A percentile compares a stretch with the other conserved stretches of the same genome.
Evolutionary conservation across 2,797 vertebrate species (phyloP).

Genomic region (Corythornis leucogaster): DNA sequence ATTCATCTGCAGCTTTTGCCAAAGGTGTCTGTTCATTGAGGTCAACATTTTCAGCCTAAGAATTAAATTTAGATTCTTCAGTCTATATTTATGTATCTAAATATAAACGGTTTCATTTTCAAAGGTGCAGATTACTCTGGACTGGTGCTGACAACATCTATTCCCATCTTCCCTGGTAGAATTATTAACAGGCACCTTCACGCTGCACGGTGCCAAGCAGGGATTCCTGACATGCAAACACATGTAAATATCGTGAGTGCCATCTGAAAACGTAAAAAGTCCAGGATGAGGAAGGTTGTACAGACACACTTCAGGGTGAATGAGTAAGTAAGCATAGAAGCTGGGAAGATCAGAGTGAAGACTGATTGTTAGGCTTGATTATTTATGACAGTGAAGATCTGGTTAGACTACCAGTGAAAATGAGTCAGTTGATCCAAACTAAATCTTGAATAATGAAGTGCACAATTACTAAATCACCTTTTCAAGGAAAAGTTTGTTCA

Average conservation of each 20-base stretch:
- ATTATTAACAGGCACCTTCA: slow-evolving; percentile 23
- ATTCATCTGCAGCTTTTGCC: neutral
- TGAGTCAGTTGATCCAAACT: slow-evolving; percentile 25
- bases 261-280: slow-evolving; percentile 22
- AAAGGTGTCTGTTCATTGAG: slow-evolving; percentile 3
- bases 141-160: slow-evolving; percentile 37
- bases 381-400: slow-evolving; percentile 20
- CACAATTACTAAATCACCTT: neutral
- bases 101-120: slow-evolving; percentile 63
- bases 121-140: slow-evolving; percentile 41
- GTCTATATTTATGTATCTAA: slow-evolving; percentile 54
- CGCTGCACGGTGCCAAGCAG: neutral
- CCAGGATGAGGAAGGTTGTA: slow-evolving; percentile 2
- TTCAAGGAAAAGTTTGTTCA: neutral
- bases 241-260: slow-evolving; percentile 44
- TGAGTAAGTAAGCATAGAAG: slow-evolving; percentile 27
- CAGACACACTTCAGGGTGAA: neutral
- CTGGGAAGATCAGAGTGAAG: neutral
- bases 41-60: slow-evolving; percentile 46
- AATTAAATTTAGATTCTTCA: slow-evolving; percentile 54
- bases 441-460: slow-evolving; percentile 5
- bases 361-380: neutral
- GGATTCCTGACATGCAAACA: slow-evolving; percentile 62
- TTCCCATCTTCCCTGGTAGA: slow-evolving; percentile 40
- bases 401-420: slow-evolving; percentile 47